Evolutionary conservation across 2,888 invertebrate genomes (phyloP), one percentile per base, ranked within the genome.

Genomic region (Lissonota sp.): DNA sequence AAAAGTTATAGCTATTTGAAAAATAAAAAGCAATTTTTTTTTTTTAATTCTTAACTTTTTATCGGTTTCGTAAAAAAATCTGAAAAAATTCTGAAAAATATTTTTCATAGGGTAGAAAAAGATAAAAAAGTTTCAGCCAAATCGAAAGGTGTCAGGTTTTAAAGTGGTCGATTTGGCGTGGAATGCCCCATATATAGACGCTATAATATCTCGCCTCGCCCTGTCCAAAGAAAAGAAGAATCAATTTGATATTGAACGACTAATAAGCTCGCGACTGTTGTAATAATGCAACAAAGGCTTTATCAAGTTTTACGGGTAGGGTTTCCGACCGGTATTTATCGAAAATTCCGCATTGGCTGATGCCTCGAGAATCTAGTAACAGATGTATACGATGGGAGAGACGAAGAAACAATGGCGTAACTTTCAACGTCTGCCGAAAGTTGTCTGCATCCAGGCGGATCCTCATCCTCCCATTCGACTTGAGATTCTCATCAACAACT

Each of bases 261-360:
- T 57, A 73, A 67, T 69, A 73, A 67, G 62, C 63, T 66, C 69
- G 79, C 49, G 60, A 53, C 40, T 53, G 44, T 62, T 8, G n/a
- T 14, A 49, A 55, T 16, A 76, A n/a, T n/a, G 16, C 40, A n/a
- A n/a, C 42, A 6, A 62, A 63, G 73, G 73, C 57, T 57, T 57
- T 69, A 49, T 69, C 37, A 63, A 63, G 69, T 69, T 69, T 70
- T 26, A 51, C 37, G 53, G 44, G 16, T 8, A 12, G n/a, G 5
- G 8, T 12, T 8, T 16, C 49, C 10, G 26, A 26, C 2, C 42
- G 46, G 44, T 63, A 70, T 70, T 64, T 51, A 57, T 63, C 26
- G 55, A 39, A 57, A 67, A 66, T 44, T 16, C 26, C 12, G 37
- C 8, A 14, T 44, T 57, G 63, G 37, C 42, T 40, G 69, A 51